Base-by-base conservation (phyloP, 1,140 invertebrate species). In the Lysiphlebus fabarum region DNA sequence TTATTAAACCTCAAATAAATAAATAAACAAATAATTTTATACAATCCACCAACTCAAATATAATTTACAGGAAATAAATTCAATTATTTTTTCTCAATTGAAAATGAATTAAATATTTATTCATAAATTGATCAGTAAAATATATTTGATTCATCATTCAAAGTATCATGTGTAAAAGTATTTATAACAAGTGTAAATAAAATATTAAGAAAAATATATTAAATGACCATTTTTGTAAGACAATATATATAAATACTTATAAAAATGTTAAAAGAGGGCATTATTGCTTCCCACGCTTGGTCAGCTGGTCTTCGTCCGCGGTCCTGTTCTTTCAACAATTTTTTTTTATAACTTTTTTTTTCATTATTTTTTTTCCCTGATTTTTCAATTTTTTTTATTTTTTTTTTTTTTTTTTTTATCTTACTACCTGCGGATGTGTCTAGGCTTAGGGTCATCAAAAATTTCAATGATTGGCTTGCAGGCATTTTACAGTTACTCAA, bases 251-350 rank as follows among this genome's bases (percentile, higher is more conserved):
- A 54, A 14, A 56, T 40, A 14, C 26, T 37, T 10, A 38, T 33
- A 50, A 58, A 54, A 48, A 44, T 44, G 55, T 50, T 7, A 51
- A 33, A 38, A 17, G 53, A 53, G 59, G 12, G 42, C 57, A 36
- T n/a, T 58, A 42, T 47, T 57, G 63, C 74, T 78, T 79, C 76
- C 77, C 77, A 78, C 76, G 76, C 67, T 70, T 73, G 77, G 76
- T 78, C 76, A 79, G 76, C 77, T 79, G 76, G 77, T 70, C 69
- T 76, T 61, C 75, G 73, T 70, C 66, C 61, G 44, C 36, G 49
- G 43, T 44, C 38, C 17, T 61, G 51, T 26, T 26, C 17, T 26
- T 26, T 26, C 17, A 26, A 26, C 17, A 26, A 26, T 26, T 26
- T 26, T 26, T 26, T 26, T 26, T 26, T 26, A 2, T 1, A 26